phyloP scores from a whole-genome alignment of 2,797 vertebrate genomes.

The Peromyscus nudipes region DNA sequence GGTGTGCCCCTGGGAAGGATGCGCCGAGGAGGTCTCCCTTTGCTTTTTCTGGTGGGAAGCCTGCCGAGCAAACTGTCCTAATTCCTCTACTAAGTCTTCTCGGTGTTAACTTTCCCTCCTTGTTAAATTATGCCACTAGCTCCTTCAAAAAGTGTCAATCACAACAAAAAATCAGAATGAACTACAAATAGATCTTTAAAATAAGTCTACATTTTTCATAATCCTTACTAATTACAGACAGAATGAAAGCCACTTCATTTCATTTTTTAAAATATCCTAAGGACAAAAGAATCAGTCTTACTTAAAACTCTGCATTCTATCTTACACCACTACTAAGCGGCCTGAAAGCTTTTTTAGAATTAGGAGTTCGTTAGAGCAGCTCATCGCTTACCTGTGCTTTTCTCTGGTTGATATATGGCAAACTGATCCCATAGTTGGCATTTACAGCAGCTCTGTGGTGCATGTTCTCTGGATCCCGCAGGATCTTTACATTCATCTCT shows the following conservation, averaged over 20 bases:
- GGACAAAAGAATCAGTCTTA: constrained; percentile 69
- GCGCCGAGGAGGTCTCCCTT: neutral
- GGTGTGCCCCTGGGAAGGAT: neutral
- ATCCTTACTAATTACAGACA: constrained; percentile 64
- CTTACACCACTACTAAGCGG: neutral
- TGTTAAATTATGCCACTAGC: constrained; percentile 38
- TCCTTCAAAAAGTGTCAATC: constrained; percentile 39
- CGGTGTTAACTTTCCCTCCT: constrained; percentile 22
- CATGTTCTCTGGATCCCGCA: constrained; percentile 87
- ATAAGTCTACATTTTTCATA: constrained; percentile 51
- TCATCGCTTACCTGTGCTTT: constrained; percentile 89
- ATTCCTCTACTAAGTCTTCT: constrained; percentile 42
- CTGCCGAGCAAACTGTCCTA: constrained; percentile 35
- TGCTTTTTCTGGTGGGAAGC: neutral
- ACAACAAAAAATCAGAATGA: constrained; percentile 57
- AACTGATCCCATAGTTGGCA: constrained; percentile 87
- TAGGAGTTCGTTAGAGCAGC: constrained; percentile 44
- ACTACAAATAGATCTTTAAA: constrained; percentile 40
- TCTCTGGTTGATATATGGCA: constrained; percentile 89
- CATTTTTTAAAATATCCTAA: constrained; percentile 29
- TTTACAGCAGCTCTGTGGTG: constrained; percentile 87
- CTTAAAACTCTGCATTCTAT: constrained; percentile 47
- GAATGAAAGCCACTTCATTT: constrained; percentile 56
- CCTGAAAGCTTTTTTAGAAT: constrained; percentile 12
- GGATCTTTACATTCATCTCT: constrained; percentile 88